These are phyloP conservation scores for Neotoxoptera formosana DNA, from an alignment of 1,140 invertebrate species.

Conservation along the genomic window DNA sequence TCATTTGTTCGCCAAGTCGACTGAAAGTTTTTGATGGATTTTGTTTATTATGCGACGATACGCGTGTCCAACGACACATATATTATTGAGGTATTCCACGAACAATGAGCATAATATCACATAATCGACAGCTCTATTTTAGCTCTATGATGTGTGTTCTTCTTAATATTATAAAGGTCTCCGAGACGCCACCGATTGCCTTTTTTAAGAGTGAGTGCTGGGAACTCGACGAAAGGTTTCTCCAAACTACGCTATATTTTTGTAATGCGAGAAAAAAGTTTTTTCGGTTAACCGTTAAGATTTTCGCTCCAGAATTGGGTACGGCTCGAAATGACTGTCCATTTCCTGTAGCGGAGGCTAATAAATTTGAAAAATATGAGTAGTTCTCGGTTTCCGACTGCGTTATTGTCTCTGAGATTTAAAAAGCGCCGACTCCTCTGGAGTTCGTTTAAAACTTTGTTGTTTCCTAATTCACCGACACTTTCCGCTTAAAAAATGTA, in stretches of 20 bases:
- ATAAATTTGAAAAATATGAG: constrained; percentile 12
- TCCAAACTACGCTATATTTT: not conserved
- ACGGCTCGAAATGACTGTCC: not conserved
- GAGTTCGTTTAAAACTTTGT: constrained; percentile 29
- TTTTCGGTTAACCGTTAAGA: constrained; percentile 23
- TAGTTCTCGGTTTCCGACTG: constrained; percentile 11
- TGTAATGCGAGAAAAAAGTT: not conserved
- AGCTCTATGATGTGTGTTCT: not conserved
- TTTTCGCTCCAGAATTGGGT: not conserved
- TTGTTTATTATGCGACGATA: not conserved
- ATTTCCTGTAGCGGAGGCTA: constrained; percentile 8
- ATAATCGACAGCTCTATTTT: not conserved
- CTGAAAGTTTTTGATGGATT: not conserved
- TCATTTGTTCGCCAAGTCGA: not conserved
- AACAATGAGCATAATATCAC: not conserved
- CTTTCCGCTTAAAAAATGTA: constrained; percentile 2
- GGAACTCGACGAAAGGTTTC: not conserved
- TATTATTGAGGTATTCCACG: not conserved
- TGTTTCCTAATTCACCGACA: constrained; percentile 16
- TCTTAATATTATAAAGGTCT: not conserved
- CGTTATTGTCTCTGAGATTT: constrained; percentile 21
- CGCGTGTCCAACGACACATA: no score
- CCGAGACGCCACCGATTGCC: not conserved
- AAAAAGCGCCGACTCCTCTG: not conserved
- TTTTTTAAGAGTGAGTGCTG: not conserved